Evolutionary conservation across 2,797 vertebrate species (phyloP).

Genomic region (Taeniopygia guttata): DNA sequence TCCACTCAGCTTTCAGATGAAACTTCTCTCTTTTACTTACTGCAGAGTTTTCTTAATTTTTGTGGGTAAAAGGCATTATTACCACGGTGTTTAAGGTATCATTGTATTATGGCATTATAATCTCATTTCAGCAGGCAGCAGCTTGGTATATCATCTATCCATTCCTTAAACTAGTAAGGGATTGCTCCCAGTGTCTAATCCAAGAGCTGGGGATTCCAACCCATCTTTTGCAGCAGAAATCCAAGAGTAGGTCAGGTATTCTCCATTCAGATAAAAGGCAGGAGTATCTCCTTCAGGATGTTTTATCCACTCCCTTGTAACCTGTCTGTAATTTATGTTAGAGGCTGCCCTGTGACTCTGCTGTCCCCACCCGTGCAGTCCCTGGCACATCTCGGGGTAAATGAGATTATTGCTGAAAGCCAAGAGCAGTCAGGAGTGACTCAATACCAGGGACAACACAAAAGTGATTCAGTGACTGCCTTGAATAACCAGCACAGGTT

Average conservation of each 20-base stretch:
- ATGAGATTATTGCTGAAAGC: not conserved
- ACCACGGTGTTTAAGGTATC: not conserved
- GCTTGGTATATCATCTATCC: not conserved
- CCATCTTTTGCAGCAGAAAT: not conserved
- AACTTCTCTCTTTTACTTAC: not conserved
- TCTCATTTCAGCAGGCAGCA: not conserved
- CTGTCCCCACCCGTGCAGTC: not conserved
- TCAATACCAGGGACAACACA: not conserved
- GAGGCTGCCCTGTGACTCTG: not conserved
- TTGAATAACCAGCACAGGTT: slow-evolving; percentile 4
- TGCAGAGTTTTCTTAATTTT: not conserved
- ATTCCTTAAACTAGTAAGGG: not conserved
- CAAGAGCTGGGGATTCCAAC: not conserved
- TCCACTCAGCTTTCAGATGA: not conserved
- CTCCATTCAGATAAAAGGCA: not conserved
- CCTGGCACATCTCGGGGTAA: not conserved
- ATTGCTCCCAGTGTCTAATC: not conserved
- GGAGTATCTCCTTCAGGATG: not conserved
- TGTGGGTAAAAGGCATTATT: not conserved
- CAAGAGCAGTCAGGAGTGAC: not conserved
- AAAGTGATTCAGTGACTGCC: slow-evolving; percentile 1
- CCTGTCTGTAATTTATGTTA: not conserved
- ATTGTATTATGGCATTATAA: not conserved
- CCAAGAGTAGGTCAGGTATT: not conserved
- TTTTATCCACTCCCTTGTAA: not conserved